Base-by-base conservation (phyloP, 1,140 invertebrate species). In the Anastrepha obliqua region DNA sequence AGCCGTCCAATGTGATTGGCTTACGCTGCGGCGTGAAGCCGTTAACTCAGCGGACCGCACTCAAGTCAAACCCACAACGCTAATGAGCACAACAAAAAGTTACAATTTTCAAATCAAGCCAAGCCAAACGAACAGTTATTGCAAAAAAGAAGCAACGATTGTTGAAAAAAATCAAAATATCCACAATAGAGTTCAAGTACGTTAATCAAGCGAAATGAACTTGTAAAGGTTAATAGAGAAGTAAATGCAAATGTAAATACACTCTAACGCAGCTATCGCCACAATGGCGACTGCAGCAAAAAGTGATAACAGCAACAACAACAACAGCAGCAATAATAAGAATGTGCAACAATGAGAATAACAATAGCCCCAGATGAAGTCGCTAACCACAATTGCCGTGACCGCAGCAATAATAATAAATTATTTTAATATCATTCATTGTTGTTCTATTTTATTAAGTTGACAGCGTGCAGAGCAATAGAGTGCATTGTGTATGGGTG, bases 151-250 rank as follows among this genome's bases (percentile, higher is more conserved):
- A 8, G 51, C 51, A 55, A 55, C 11, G 51, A 11, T 62, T 29
- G 60, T 17, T 29, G 47, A 81, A 81, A 74, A 74, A 64, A 62
- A 11, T 13, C 51, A 51, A 81, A 51, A 7, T 47, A 81, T 81
- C 74, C 74, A 81, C 74, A 81, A 81, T 81, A 55, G 74, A 81
- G 74, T 81, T 81, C 74, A 81, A 81, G 74, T 58, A 55, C 74
- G 74, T 81, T 81, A 81, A 81, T 81, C 74, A 81, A 81, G 74
- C 74, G 74, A 55, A 81, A 55, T 81, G 74, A 81, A 81, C 74
- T 81, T 81, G 74, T 81, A 81, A 81, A 81, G 74, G 74, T 81
- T 81, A 81, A 81, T 81, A 74, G 67, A 74, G 67, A 74, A 74
- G 67, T 47, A 74, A 74, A 74, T 74, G 42, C 67, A 74, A 74